Percentiles rank a stretch among this genome's conserved stretches.
These are phyloP conservation scores for Oncorhynchus gorbuscha DNA, from an alignment of 2,113 vertebrate species.

Conservation along the genomic window DNA sequence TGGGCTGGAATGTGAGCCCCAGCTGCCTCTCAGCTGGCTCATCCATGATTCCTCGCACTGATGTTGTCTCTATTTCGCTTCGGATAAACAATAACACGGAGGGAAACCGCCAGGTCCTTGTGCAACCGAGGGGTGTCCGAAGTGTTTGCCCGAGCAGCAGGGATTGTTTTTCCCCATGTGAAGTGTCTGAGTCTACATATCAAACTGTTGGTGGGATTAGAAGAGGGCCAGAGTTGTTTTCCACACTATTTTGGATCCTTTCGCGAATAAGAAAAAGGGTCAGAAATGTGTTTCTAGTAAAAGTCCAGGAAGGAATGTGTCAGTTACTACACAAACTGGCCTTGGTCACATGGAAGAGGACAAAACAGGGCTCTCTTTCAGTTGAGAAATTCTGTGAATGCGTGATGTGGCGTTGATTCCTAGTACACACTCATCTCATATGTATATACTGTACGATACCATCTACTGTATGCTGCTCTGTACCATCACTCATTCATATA, in stretches of 20 bases:
- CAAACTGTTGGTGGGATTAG: background rate
- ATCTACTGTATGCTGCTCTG: too few species aligned
- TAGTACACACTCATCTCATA: too few species aligned
- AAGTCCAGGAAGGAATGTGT: slow-evolving; percentile 3
- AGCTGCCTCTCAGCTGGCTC: slow-evolving; percentile 50
- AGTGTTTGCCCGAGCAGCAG: background rate
- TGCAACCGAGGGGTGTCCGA: background rate
- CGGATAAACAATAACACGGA: slow-evolving; percentile 6
- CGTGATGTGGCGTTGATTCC: background rate
- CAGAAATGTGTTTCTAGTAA: slow-evolving; percentile 12
- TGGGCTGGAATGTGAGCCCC: slow-evolving; percentile 51
- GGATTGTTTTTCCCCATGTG: background rate
- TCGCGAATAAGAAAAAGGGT: background rate
- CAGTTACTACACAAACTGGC: background rate
- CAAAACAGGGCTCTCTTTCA: background rate
- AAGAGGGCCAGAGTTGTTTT: background rate
- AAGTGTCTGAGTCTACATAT: slow-evolving; percentile 20
- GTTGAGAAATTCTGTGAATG: background rate
- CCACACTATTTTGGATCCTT: background rate
- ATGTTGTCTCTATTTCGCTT: slow-evolving; percentile 14
- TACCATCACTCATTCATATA: too few species aligned
- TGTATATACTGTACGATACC: too few species aligned
- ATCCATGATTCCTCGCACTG: slow-evolving; percentile 13
- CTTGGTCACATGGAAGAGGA: background rate
- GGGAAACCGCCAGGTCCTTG: background rate